Base-by-base conservation (phyloP, 2,888 invertebrate genomes). In the Acheta domesticus region DNA sequence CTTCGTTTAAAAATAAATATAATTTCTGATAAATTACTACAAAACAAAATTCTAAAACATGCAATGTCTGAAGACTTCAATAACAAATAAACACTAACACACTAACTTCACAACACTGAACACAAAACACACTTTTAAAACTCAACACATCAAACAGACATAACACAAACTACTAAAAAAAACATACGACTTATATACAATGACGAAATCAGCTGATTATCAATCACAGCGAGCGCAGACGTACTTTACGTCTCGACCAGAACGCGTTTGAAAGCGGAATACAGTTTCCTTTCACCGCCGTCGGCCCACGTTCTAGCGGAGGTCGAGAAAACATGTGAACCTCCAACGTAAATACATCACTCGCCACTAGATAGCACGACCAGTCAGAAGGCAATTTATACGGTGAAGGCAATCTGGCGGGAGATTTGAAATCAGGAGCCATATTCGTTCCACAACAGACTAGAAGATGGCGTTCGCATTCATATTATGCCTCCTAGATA, bases 201-300 rank as follows among this genome's bases (percentile, higher is more conserved):
- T 74, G 74, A 20, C 48, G 74, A 78, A 78, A 74, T 78, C 20
- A 78, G 74, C 78, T 36, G 62, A 73, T 48, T 21, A 78, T n/a
- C 74, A 36, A 48, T 20, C 48, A 48, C 21, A 73, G 74, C 78
- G 74, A 74, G 19, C 21, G 20, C 48, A 48, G 48, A 48, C 14
- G 20, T 20, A 78, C 48, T n/a, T 74, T 23, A n/a, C 78, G 48
- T 48, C 78, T 48, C 74, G 48, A 74, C 78, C 20, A 78, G 19
- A 74, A 74, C 74, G 50, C 48, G 19, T 20, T 78, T 78, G 74
- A 74, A 78, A 48, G 74, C 78, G 78, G 78, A 78, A 78, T 74
- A 78, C 36, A 73, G 78, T 78, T 78, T 20, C 78, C 73, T 78
- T 78, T 74, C 78, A 48, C 48, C 78, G 78, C 78, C 62, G 78